These are phyloP conservation scores for Leptobrachium ailaonicum DNA, from an alignment of 2,113 vertebrate genomes.

Conservation along the genomic window DNA sequence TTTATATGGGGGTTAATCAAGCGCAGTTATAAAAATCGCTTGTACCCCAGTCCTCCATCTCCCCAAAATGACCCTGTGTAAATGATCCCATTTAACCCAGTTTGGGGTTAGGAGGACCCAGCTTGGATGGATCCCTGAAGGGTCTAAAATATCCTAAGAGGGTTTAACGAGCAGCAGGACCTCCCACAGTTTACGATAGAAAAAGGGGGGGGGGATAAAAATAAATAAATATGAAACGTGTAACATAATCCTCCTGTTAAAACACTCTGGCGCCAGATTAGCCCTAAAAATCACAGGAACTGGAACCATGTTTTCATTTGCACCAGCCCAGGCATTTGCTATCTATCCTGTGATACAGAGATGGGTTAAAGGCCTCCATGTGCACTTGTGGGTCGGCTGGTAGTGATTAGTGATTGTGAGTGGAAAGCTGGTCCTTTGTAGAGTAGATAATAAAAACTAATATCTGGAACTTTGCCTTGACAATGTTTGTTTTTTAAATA, in stretches of 20 bases:
- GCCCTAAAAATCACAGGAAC: constrained; percentile 14
- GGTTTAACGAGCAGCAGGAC: constrained; percentile 11
- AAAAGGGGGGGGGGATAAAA: not conserved
- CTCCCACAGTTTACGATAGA: constrained; percentile 31
- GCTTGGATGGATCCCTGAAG: constrained; percentile 7
- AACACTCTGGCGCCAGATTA: constrained; percentile 15
- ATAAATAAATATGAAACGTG: constrained; percentile 13
- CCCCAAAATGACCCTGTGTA: not conserved
- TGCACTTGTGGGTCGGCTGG: no score
- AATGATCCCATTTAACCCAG: no score
- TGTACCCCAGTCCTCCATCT: not conserved
- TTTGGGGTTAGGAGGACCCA: not conserved
- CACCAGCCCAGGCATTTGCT: not conserved
- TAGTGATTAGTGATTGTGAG: no score
- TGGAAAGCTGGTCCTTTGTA: no score
- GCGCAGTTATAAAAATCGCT: not conserved
- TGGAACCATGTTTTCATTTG: not conserved
- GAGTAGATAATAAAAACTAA: no score
- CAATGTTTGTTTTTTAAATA: no score
- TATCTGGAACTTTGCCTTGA: no score
- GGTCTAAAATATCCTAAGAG: not conserved
- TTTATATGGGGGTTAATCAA: not conserved
- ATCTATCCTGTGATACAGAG: no score
- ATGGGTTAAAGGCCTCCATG: no score
- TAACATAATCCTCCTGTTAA: constrained; percentile 23